Percentiles rank a stretch among this genome's conserved stretches.
Evolutionary conservation across 35 echinoderm and acorn worm species (phyloP).

Genomic region (Antedon bifida): DNA sequence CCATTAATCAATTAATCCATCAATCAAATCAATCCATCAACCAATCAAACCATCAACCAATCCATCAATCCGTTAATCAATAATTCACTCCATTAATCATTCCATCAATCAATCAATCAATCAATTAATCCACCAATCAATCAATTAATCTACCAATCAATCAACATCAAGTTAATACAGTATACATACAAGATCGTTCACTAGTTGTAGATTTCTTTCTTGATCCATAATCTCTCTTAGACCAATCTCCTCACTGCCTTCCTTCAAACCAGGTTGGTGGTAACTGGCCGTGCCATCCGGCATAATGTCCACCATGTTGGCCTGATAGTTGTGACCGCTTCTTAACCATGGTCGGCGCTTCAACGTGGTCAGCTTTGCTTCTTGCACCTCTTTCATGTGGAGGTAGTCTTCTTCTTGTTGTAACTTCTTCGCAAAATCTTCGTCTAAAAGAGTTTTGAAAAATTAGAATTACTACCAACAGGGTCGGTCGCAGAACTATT

Average conservation of each 20-base stretch:
- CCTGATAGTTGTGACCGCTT: neutral
- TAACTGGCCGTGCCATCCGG: neutral
- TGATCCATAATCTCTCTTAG: neutral
- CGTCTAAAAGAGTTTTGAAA: neutral
- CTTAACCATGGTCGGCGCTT: neutral
- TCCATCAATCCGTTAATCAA: too few species aligned
- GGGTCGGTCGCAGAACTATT: too few species aligned
- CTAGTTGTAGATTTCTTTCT: neutral
- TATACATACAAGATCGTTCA: neutral
- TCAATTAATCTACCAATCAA: too few species aligned
- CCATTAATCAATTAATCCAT: too few species aligned
- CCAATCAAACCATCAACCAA: too few species aligned
- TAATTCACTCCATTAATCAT: too few species aligned
- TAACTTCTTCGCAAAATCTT: neutral
- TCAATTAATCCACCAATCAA: too few species aligned
- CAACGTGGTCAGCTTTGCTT: neutral
- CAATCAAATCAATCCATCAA: too few species aligned
- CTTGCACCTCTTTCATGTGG: neutral
- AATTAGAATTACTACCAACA: too few species aligned
- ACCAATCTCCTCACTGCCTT: neutral
- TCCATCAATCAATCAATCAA: too few species aligned
- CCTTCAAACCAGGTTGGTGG: neutral
- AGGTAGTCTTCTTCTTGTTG: neutral
- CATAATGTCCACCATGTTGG: neutral
- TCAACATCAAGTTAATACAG: too few species aligned